These are phyloP conservation scores for Apamea crenata DNA, from an alignment of 2,888 invertebrate genomes.

Conservation along the genomic window DNA sequence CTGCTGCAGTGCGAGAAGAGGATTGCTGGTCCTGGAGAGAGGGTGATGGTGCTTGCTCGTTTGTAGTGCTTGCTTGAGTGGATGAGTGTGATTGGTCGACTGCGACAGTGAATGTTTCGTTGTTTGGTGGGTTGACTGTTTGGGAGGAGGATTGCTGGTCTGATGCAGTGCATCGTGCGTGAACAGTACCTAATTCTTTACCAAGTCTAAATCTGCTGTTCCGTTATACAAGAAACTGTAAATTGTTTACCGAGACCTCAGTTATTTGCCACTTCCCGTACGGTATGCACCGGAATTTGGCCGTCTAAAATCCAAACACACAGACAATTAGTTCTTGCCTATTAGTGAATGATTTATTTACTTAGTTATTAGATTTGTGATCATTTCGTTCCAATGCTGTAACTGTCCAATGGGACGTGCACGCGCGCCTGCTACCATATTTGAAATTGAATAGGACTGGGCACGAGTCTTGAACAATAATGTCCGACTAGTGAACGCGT, in stretches of 20 bases:
- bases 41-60: no score
- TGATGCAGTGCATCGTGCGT: no score
- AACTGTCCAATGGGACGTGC: slow-evolving; percentile 83
- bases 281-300: slow-evolving; percentile 26
- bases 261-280: slow-evolving; percentile 20
- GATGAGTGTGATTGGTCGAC: no score
- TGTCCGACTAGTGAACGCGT: slow-evolving; percentile 79
- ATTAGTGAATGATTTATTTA: slow-evolving; percentile 71
- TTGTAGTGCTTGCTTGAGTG: no score
- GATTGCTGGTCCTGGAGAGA: no score
- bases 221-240: slow-evolving; percentile 9
- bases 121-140: no score
- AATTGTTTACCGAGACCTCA: slow-evolving; percentile 19
- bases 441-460: slow-evolving; percentile 88
- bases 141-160: no score
- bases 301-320: slow-evolving; percentile 46
- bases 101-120: no score
- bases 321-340: slow-evolving; percentile 48
- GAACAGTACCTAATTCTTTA: background rate
- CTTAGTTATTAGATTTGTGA: slow-evolving; percentile 76
- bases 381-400: slow-evolving; percentile 78
- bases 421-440: slow-evolving; percentile 85
- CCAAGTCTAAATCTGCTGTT: background rate
- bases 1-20: no score
- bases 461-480: slow-evolving; percentile 88